Conservation (phyloP, 2,113 vertebrate species). For the Dasyornis broadbenti region DNA sequence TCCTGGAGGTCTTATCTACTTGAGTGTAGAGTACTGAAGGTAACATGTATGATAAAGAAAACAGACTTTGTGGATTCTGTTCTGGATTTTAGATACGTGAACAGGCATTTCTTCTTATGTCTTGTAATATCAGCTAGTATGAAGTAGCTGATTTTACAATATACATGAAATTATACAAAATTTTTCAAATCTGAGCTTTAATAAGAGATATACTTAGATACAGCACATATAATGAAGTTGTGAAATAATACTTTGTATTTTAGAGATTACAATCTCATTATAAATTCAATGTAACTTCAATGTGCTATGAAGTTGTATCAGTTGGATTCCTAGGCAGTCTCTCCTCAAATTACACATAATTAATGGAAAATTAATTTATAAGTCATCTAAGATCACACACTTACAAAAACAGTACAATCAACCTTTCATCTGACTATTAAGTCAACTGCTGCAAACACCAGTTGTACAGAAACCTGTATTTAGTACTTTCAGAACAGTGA, state of each 20-base stretch:
- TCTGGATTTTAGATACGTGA: constrained; percentile 59
- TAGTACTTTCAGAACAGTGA: background rate
- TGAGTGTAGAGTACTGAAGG: constrained; percentile 73
- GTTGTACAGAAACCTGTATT: background rate
- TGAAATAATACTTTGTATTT: background rate
- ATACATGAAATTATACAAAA: constrained; percentile 7
- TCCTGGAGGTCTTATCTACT: constrained; percentile 78
- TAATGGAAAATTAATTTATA: constrained; percentile 11
- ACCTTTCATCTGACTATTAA: background rate
- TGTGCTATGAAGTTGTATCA: background rate
- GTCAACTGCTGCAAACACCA: background rate
- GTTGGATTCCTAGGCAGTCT: background rate
- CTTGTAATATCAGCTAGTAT: constrained; percentile 49
- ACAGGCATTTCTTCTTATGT: background rate
- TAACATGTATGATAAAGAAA: constrained; percentile 71
- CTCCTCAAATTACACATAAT: background rate
- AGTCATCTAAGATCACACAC: background rate
- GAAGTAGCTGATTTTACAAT: constrained; percentile 63
- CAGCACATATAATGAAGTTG: background rate
- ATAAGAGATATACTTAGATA: background rate
- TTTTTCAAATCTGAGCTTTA: constrained; percentile 1
- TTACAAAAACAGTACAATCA: background rate
- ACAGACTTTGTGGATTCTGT: constrained; percentile 23
- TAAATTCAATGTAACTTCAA: background rate
- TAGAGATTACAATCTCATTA: background rate